phyloP scores from a whole-genome alignment of 23 tunicate genomes.

The Halocynthia roretzi region DNA sequence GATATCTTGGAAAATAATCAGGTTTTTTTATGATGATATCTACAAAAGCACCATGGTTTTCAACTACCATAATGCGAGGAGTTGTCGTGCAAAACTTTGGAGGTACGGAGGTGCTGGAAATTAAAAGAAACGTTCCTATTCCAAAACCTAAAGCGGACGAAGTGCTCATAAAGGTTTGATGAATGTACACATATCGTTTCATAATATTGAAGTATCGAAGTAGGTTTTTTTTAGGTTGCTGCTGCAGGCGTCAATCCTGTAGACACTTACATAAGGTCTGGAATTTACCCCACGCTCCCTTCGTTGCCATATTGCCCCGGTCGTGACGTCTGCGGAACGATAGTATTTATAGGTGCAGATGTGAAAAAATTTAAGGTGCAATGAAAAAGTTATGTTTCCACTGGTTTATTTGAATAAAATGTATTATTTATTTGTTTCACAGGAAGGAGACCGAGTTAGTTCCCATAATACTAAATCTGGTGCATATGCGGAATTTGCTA shows the following conservation, averaged over 20 bases:
- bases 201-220: neutral
- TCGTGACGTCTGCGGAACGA: constrained; percentile 68
- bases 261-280: constrained; percentile 79
- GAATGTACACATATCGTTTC: no score
- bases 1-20: no score
- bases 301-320: constrained; percentile 78
- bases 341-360: constrained; percentile 40
- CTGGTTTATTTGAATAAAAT: neutral
- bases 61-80: constrained; percentile 59
- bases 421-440: neutral
- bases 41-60: constrained; percentile 11
- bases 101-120: constrained; percentile 58
- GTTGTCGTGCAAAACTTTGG: constrained; percentile 81
- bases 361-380: constrained; percentile 31
- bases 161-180: constrained; percentile 36
- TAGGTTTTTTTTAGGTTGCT: constrained; percentile 25
- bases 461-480: constrained; percentile 52
- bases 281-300: constrained; percentile 60
- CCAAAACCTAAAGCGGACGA: constrained; percentile 47
- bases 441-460: constrained; percentile 78
- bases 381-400: neutral
- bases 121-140: constrained; percentile 53
- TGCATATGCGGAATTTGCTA: constrained; percentile 75
- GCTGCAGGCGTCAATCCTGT: constrained; percentile 86
- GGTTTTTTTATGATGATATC: neutral